Percentiles rank a stretch among this genome's conserved stretches.
Conservation (phyloP, 2,888 invertebrate species). For the Anticlea derivata region DNA sequence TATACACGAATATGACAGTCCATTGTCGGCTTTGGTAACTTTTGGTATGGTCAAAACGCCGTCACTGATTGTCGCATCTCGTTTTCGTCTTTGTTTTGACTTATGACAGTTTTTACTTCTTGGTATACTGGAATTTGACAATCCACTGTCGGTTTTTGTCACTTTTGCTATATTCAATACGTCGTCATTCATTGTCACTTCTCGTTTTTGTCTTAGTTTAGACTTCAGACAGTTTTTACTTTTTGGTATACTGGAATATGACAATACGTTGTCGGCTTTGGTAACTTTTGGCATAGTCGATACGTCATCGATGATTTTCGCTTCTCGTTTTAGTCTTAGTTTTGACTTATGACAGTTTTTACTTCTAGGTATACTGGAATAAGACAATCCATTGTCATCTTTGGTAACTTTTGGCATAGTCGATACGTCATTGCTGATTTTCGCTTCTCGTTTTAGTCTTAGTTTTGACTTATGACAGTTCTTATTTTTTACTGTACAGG, state of each 20-base stretch:
- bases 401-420: not conserved
- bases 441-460: not conserved
- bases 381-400: not conserved
- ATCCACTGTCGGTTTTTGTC: not conserved
- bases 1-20: constrained; percentile 90
- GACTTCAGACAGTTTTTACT: not conserved
- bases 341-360: not conserved
- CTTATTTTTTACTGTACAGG: not conserved
- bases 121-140: not conserved
- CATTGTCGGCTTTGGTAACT: constrained; percentile 86
- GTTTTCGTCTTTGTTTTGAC: constrained; percentile 34
- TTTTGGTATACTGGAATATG: not conserved
- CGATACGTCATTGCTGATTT: not conserved
- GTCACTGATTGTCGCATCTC: constrained; percentile 61
- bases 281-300: constrained; percentile 43
- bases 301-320: constrained; percentile 71
- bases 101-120: not conserved
- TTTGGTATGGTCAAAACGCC: constrained; percentile 85
- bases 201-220: not conserved
- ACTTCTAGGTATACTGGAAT: not conserved
- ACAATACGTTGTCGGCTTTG: not conserved
- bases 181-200: not conserved
- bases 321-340: constrained; percentile 3
- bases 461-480: not conserved
- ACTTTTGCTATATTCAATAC: not conserved